Conservation (phyloP, 1,140 invertebrate genomes). For the Pseudobourletiella spinata region DNA sequence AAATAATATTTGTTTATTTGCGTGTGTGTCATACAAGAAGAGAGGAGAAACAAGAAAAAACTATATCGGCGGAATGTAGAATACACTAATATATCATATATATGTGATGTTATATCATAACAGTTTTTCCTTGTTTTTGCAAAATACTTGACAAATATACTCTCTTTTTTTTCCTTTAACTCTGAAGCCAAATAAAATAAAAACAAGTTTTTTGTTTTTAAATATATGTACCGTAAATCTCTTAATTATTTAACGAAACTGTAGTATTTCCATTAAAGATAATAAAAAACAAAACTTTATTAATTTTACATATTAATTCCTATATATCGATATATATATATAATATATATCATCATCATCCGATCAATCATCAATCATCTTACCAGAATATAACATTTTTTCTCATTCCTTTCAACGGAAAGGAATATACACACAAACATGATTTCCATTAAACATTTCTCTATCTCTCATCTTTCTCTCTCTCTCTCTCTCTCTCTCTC, state of each 20-base stretch:
- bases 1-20: no score
- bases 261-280: no score
- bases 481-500: no score
- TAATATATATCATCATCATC: background rate
- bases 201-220: background rate
- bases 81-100: background rate
- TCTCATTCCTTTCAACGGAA: no score
- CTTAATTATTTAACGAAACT: no score
- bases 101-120: background rate
- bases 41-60: background rate
- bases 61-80: background rate
- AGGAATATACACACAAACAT: no score
- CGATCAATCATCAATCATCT: no score
- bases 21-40: background rate
- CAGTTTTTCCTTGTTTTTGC: background rate
- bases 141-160: conserved; percentile 1
- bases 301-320: no score
- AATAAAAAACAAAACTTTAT: background rate
- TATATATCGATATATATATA: background rate
- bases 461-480: no score
- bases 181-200: background rate
- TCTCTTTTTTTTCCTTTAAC: background rate
- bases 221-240: no score
- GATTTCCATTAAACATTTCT: no score
- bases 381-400: background rate